Evolutionary conservation across 1,140 invertebrate genomes (phyloP), one percentile per base, ranked within the genome.

Genomic region (Bombus cullumanus): DNA sequence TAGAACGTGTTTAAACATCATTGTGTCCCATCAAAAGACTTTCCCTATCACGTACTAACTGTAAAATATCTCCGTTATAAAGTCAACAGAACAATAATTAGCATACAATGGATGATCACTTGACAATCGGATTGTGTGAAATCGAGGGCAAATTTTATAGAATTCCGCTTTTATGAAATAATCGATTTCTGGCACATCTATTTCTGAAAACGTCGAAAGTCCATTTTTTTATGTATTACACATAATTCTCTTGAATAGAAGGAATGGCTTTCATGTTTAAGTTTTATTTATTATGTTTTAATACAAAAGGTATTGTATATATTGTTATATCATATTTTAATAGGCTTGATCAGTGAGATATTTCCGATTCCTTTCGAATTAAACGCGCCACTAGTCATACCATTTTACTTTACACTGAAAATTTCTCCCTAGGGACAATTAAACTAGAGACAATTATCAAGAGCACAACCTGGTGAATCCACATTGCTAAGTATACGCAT

Each of bases 71-170:
- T 18, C 28, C 62, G 37, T 37, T 75, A 41, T 81, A 34, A 85
- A 37, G 34, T 6, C 43, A 57, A 9, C 13, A 41, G 0, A 76
- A 78, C 59, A 84, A 22, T 53, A 53, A 53, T 84, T 79, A 74
- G 59, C 77, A 80, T 85, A 85, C 43, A 81, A 81, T 85, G 57
- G 10, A 57, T 62, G n/a, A 71, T 72, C 22, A 0, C n/a, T 53
- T 28, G 64, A 53, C 3, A n/a, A n/a, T 74, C 8, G 25, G 53
- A 28, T 69, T 43, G 2, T 3, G 22, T 0, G 10, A 71, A 71
- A 71, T 39, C 25, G 12, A 22, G 34, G 34, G 22, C 18, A 37
- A 37, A 68, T 68, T 68, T 68, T 4, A 68, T 25, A 22, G 3
- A 37, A 68, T 18, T 37, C 22, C 1, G 9, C 34, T 31, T 31